Conservation (phyloP, 2,888 invertebrate genomes). For the Parascotia fuliginaria region DNA sequence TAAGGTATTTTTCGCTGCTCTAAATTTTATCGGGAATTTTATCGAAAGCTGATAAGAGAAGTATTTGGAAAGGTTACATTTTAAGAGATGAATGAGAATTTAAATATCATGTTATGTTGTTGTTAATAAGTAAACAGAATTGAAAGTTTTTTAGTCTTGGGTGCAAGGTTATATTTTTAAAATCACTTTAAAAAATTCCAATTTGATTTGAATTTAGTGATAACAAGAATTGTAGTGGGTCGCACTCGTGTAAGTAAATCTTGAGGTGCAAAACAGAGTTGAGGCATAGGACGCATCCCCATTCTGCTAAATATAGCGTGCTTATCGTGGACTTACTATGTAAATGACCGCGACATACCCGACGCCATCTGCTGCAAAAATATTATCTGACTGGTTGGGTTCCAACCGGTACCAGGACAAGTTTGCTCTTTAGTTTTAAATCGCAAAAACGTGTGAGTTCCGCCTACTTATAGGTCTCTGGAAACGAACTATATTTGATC, state of each 20-base stretch:
- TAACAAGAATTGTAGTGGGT: no score
- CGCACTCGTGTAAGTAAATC: conserved; percentile 64
- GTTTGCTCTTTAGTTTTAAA: conserved; percentile 62
- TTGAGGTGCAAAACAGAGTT: conserved; percentile 54
- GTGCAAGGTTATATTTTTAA: background rate
- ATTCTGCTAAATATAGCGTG: conserved; percentile 80
- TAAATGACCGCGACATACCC: conserved; percentile 82
- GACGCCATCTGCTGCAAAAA: conserved; percentile 78
- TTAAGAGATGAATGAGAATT: background rate
- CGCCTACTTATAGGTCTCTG: conserved; percentile 56
- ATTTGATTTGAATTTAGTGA: no score
- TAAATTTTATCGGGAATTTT: conserved; percentile 28
- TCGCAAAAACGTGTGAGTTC: conserved; percentile 75
- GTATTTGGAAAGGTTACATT: background rate
- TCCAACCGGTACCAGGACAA: conserved; percentile 63
- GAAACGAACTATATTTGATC: background rate
- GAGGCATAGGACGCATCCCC: conserved; percentile 64
- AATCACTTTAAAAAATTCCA: no score
- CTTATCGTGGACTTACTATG: conserved; percentile 83
- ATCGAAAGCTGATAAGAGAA: conserved; percentile 25
- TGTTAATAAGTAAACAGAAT: no score
- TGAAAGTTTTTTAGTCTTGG: background rate
- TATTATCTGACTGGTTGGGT: conserved; percentile 68
- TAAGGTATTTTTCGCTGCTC: conserved; percentile 27
- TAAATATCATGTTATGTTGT: background rate